Percentiles rank a stretch among this genome's conserved stretches.
These are phyloP conservation scores for Acanthacorydalis orientalis DNA, from an alignment of 2,888 invertebrate species.

Conservation along the genomic window DNA sequence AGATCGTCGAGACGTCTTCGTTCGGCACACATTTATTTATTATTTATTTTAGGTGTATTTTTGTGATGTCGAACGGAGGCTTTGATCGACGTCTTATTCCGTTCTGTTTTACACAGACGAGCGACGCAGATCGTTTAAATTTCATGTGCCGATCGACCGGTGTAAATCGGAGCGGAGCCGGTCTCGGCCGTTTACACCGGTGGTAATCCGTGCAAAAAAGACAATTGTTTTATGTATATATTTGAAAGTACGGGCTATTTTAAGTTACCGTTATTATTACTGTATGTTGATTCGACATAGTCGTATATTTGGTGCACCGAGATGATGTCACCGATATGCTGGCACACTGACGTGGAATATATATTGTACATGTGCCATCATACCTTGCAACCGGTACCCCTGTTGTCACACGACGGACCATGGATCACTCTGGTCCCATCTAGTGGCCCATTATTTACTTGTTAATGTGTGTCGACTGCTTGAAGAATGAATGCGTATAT, in stretches of 20 bases:
- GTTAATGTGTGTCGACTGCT: not conserved
- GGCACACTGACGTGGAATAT: too few relatives aligned
- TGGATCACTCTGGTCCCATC: too few relatives aligned
- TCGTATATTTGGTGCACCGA: not conserved
- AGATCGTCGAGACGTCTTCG: not conserved
- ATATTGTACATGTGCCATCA: too few relatives aligned
- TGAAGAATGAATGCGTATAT: not conserved
- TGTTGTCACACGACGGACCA: too few relatives aligned
- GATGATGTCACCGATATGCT: not conserved
- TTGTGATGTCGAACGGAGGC: not conserved
- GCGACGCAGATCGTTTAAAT: not conserved
- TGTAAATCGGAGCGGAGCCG: not conserved
- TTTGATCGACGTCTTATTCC: too few relatives aligned
- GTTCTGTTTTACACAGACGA: not conserved
- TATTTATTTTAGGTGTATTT: not conserved
- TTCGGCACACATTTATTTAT: not conserved
- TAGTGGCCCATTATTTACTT: not conserved
- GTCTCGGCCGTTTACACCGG: not conserved
- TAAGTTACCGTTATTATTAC: not conserved
- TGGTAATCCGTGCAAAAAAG: not conserved
- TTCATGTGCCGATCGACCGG: not conserved
- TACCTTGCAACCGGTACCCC: too few relatives aligned
- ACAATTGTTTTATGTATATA: not conserved
- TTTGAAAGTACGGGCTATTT: not conserved
- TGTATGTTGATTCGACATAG: not conserved